Conservation (phyloP, 2,113 vertebrate species). For the Lepidiolamprologus cunningtoni region DNA sequence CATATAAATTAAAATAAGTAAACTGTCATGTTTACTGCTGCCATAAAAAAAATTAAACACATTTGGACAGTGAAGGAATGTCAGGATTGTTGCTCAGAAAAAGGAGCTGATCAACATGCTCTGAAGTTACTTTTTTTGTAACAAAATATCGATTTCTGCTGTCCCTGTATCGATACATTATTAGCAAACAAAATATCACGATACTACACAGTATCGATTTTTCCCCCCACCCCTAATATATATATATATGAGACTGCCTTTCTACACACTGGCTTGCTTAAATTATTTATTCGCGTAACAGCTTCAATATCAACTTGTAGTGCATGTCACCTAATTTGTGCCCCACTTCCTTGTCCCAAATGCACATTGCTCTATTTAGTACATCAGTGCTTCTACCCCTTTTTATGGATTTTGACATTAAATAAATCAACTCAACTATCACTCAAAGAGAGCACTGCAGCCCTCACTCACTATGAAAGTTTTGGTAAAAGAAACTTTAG, state of each 20-base stretch:
- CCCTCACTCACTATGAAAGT: not conserved
- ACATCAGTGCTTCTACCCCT: not conserved
- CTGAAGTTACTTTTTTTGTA: too few species aligned
- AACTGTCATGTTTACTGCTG: too few species aligned
- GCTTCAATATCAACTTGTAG: not conserved
- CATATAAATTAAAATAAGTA: too few species aligned
- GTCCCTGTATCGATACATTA: too few species aligned
- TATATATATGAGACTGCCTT: not conserved
- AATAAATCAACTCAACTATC: constrained; percentile 23
- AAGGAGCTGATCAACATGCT: too few species aligned
- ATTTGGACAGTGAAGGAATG: too few species aligned
- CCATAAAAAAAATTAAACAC: too few species aligned
- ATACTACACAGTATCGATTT: too few species aligned
- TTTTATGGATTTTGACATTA: not conserved
- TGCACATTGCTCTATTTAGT: not conserved
- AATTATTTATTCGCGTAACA: not conserved
- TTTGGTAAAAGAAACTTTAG: not conserved
- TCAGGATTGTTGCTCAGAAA: too few species aligned
- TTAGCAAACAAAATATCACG: too few species aligned
- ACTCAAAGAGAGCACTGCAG: constrained; percentile 10
- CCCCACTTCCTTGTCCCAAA: not conserved
- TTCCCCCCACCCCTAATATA: not conserved
- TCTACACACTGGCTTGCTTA: not conserved
- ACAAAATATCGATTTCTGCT: too few species aligned
- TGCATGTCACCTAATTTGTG: not conserved